These are phyloP conservation scores for Myathropa florea DNA, from an alignment of 2,888 invertebrate species.

Conservation along the genomic window DNA sequence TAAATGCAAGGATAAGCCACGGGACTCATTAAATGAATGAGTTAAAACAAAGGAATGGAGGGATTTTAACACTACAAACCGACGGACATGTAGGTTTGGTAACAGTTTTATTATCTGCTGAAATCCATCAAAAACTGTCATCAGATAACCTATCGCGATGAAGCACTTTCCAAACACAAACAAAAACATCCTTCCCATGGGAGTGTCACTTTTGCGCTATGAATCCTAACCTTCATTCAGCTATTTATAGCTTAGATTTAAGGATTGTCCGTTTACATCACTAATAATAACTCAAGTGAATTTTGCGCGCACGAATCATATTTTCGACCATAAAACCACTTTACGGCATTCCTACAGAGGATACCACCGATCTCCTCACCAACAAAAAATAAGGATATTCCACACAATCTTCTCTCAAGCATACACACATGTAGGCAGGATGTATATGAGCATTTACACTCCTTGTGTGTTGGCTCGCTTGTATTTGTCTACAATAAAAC, in stretches of 20 bases:
- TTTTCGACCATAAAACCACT: conserved; percentile 18
- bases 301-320: background rate
- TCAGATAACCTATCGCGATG: background rate
- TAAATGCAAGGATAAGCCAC: no score
- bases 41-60: conserved; percentile 15
- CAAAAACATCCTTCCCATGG: background rate
- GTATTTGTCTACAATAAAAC: conserved; percentile 3
- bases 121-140: background rate
- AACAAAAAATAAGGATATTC: no score
- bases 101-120: background rate
- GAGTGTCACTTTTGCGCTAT: background rate
- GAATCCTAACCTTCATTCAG: background rate
- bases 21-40: background rate
- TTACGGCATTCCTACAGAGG: conserved; percentile 26
- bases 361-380: background rate
- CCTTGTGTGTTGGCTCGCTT: no score
- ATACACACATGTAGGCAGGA: background rate
- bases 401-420: background rate
- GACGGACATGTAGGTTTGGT: no score
- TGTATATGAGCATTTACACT: background rate
- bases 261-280: conserved; percentile 10
- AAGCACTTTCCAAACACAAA: background rate
- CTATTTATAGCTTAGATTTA: conserved; percentile 13
- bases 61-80: no score
- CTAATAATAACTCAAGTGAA: background rate